phyloP scores from a whole-genome alignment of 2,888 invertebrate species.

The Smittia aterrima region DNA sequence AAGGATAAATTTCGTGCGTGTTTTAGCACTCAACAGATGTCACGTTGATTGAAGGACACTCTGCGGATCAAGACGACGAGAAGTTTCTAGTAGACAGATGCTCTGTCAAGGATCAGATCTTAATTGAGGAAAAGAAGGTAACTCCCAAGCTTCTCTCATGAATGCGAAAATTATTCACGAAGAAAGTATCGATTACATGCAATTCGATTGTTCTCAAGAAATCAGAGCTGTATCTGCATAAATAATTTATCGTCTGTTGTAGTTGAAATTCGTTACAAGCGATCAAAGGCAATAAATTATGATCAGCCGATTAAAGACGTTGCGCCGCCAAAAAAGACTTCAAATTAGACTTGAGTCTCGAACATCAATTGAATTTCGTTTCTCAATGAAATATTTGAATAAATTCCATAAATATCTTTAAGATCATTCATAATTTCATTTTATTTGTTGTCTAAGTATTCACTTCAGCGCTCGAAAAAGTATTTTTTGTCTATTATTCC shows the following conservation, averaged over 20 bases:
- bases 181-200: conserved; percentile 41
- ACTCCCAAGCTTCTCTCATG: background rate
- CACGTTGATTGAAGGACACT: conserved; percentile 38
- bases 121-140: conserved; percentile 12
- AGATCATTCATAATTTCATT: conserved; percentile 38
- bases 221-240: conserved; percentile 19
- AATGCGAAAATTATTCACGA: conserved; percentile 33
- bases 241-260: background rate
- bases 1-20: conserved; percentile 11
- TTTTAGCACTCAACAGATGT: conserved; percentile 24
- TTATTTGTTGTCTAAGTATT: conserved; percentile 39
- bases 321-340: conserved; percentile 36
- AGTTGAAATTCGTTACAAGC: background rate
- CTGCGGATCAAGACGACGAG: conserved; percentile 20
- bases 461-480: background rate
- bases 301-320: conserved; percentile 12
- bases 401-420: conserved; percentile 41
- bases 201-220: conserved; percentile 20
- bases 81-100: conserved; percentile 10
- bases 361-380: conserved; percentile 31
- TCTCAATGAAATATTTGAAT: conserved; percentile 38
- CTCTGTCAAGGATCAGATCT: background rate
- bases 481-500: background rate
- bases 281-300: conserved; percentile 28
- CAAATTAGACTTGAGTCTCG: conserved; percentile 20